Conservation (phyloP, 2,797 vertebrate species). For the Myiotriccus ornatus region DNA sequence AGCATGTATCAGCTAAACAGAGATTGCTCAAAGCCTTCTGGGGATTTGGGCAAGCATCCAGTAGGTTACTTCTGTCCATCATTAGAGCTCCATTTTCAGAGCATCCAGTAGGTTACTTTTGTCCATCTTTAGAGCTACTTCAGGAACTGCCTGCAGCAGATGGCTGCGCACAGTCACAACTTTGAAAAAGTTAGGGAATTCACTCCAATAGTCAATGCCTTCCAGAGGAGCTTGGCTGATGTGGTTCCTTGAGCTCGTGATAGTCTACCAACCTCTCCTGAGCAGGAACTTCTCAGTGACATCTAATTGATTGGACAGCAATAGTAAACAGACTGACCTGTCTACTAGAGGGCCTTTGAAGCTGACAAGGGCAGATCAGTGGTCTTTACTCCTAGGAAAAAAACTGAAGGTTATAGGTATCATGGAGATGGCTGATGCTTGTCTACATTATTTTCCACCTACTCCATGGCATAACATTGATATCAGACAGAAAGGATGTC, state of each 20-base stretch:
- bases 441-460: not conserved
- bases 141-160: not conserved
- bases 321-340: not conserved
- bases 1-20: not conserved
- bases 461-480: not conserved
- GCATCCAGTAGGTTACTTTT: not conserved
- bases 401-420: not conserved
- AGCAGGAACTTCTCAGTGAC: not conserved
- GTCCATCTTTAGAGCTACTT: not conserved
- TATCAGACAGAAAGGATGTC: not conserved
- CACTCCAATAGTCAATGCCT: not conserved
- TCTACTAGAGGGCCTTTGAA: not conserved
- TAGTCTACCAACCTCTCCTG: not conserved
- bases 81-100: not conserved
- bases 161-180: not conserved
- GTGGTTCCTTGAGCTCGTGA: not conserved
- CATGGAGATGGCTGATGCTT: fast-evolving
- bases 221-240: not conserved
- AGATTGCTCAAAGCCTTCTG: not conserved
- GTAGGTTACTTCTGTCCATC: not conserved
- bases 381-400: not conserved
- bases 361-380: not conserved
- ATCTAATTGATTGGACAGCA: not conserved
- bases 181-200: not conserved
- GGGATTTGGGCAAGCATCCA: not conserved